These are phyloP conservation scores for Alauda arvensis DNA, from an alignment of 2,797 vertebrate genomes.

Conservation along the genomic window DNA sequence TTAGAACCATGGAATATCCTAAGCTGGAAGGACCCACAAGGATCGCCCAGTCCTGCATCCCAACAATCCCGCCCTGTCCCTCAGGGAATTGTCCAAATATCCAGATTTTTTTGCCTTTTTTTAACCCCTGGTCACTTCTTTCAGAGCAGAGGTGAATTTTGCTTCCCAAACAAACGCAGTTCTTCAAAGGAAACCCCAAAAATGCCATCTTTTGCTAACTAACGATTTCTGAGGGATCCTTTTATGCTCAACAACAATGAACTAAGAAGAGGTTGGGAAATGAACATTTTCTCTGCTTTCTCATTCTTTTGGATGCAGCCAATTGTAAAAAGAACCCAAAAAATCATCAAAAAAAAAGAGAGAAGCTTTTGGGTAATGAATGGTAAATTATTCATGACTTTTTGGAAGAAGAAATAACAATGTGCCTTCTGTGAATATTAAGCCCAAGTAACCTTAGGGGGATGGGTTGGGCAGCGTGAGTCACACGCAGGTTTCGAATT, in stretches of 20 bases:
- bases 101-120: not conserved
- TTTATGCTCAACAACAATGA: not conserved
- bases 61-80: not conserved
- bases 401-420: constrained; percentile 52
- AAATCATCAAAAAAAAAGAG: not conserved
- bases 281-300: not conserved
- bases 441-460: constrained; percentile 38
- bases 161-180: not conserved
- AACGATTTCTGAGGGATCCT: not conserved
- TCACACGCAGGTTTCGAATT: constrained; percentile 32
- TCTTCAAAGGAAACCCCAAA: not conserved
- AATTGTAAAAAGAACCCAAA: not conserved
- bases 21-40: not conserved
- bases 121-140: not conserved
- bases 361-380: constrained; percentile 12
- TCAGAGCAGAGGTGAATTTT: not conserved
- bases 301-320: constrained; percentile 6
- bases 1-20: not conserved
- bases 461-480: constrained; percentile 13
- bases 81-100: not conserved
- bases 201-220: not conserved
- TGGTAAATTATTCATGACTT: constrained; percentile 60
- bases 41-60: not conserved
- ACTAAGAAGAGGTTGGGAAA: not conserved
- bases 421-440: constrained; percentile 47